Evolutionary conservation across 2,888 invertebrate species (phyloP), one percentile per base, ranked within the genome.

Genomic region (Lasius platythorax): DNA sequence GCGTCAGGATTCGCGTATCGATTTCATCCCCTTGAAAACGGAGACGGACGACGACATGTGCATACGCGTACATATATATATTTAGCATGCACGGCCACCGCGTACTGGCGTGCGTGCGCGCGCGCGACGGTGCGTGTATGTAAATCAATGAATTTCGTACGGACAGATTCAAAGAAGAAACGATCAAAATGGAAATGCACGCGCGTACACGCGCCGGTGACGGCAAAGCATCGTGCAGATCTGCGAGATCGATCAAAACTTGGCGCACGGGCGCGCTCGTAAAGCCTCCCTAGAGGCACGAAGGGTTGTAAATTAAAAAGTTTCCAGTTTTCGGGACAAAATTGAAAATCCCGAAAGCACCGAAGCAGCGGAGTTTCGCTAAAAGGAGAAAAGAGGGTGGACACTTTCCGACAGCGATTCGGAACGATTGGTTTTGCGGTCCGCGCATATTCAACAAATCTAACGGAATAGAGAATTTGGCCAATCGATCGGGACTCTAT

Each of bases 231-330:
- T 53, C 43, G 50, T 33, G 53, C 72, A 56, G 23, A 23, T 78
- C 70, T 43, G 30, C 61, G 37, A 81, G 61, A 67, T 63, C 82
- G 79, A 88, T 88, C 67, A 68, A 70, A 86, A 74, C 79, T 58
- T 67, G 46, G 18, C 40, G 58, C 74, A 37, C 46, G 67, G 23
- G 12, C 33, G 78, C 46, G 43, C 23, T 18, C 28, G 61, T 83
- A 64, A 79, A 61, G 66, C 84, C 84, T 56, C 86, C 58, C 43
- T 64, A 46, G 50, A 75, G 75, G 75, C 66, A n/a, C 18, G 30
- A 28, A 56, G 66, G 50, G 50, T 66, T 67, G 68, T 73, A 81
- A 89, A 87, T 89, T 84, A 87, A 81, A 85, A 86, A 83, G 70
- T 85, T 82, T 23, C 82, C 23, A 33, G 63, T 82, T 88, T 81